Evolutionary conservation across 2,113 vertebrate genomes (phyloP).

Genomic region (Paradoxurus hermaphroditus): DNA sequence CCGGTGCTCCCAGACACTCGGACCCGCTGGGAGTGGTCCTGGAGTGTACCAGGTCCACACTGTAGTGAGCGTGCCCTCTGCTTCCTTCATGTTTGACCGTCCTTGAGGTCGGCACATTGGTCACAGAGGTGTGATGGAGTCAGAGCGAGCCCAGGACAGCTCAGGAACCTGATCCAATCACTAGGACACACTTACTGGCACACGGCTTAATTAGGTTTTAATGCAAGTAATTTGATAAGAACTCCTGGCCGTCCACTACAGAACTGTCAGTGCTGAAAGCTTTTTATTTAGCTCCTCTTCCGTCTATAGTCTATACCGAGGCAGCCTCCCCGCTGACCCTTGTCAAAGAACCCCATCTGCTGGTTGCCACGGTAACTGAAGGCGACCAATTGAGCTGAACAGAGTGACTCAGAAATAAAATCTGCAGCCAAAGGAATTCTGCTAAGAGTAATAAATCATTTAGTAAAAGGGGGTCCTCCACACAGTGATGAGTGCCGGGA

Average conservation of each 20-base stretch:
- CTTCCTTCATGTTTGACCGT: not conserved
- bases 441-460: constrained; percentile 67
- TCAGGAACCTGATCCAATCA: constrained; percentile 93
- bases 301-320: not conserved
- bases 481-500: not conserved
- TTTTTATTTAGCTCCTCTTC: constrained; percentile 79
- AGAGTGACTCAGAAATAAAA: constrained; percentile 50
- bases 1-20: not conserved
- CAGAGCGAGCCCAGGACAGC: constrained; percentile 85
- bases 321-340: constrained; percentile 87
- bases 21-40: not conserved
- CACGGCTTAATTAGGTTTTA: constrained; percentile 96
- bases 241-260: constrained; percentile 79
- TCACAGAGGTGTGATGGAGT: constrained; percentile 81
- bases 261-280: constrained; percentile 82
- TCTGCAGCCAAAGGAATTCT: constrained; percentile 65
- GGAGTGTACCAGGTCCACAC: not conserved
- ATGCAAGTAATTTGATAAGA: constrained; percentile 91
- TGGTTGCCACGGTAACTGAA: constrained; percentile 85
- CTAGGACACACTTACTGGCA: constrained; percentile 89
- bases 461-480: constrained; percentile 69
- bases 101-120: constrained; percentile 63
- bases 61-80: not conserved
- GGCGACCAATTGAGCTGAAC: constrained; percentile 68
- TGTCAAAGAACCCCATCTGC: constrained; percentile 94